Conservation (phyloP, 2,797 vertebrate genomes). For the Gambusia yucatana region DNA sequence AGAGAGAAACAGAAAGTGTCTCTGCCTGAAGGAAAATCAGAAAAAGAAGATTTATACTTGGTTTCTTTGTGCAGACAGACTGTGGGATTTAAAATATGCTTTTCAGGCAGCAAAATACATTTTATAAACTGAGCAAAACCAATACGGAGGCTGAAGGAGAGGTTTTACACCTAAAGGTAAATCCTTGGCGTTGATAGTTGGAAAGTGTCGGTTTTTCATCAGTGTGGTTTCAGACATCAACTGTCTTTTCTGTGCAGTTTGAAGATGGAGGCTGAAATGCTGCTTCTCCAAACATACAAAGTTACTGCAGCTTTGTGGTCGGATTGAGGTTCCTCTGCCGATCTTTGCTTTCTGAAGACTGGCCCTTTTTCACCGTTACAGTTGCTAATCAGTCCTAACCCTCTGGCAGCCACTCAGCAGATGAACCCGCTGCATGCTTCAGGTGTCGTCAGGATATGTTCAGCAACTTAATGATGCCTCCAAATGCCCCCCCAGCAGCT, state of each 20-base stretch:
- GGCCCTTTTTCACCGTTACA: neutral
- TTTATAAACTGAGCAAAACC: neutral
- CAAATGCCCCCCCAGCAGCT: constrained; percentile 62
- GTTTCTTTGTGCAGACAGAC: neutral
- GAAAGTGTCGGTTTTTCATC: neutral
- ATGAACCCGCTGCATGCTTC: constrained; percentile 7
- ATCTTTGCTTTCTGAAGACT: neutral
- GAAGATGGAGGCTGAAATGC: neutral
- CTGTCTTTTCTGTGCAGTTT: too few relatives aligned
- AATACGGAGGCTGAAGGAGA: neutral
- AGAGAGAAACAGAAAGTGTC: neutral
- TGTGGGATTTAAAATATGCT: neutral
- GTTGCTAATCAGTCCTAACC: too few relatives aligned
- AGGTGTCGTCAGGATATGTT: constrained; percentile 41
- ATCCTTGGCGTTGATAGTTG: neutral
- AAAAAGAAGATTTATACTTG: neutral
- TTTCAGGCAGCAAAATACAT: neutral
- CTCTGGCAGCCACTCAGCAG: neutral
- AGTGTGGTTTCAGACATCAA: too few relatives aligned
- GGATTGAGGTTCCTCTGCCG: neutral
- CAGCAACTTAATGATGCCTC: constrained; percentile 64
- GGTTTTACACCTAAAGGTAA: neutral
- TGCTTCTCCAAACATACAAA: too few relatives aligned
- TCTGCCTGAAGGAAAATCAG: neutral
- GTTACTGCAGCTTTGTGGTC: neutral